These are phyloP conservation scores for Sebastes schlegelii DNA, from an alignment of 2,113 vertebrate genomes.

Conservation along the genomic window DNA sequence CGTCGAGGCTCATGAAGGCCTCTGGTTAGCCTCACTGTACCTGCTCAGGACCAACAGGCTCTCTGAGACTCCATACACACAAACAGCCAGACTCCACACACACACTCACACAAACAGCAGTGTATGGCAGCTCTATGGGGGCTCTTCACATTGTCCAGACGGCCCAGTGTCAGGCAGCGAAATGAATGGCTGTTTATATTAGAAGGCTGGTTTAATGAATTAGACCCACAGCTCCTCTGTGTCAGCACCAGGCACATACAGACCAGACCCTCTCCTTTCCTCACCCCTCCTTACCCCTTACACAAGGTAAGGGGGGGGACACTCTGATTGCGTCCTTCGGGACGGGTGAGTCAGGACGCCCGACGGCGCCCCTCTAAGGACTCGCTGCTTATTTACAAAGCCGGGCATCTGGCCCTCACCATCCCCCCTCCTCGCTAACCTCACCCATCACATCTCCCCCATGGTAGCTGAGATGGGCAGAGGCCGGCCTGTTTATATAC, in stretches of 20 bases:
- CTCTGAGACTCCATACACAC: conserved; percentile 44
- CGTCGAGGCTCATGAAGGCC: conserved; percentile 31
- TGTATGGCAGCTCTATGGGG: conserved; percentile 79
- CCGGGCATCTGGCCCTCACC: conserved; percentile 89
- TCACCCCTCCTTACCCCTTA: conserved; percentile 46
- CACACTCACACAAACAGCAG: conserved; percentile 40
- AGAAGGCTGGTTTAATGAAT: conserved; percentile 99
- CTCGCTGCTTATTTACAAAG: conserved; percentile 81
- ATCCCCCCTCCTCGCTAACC: conserved; percentile 24
- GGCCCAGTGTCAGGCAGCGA: conserved; percentile 91
- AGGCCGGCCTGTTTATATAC: conserved; percentile 67
- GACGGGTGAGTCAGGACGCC: conserved; percentile 77
- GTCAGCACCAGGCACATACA: conserved; percentile 93
- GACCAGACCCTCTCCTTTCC: conserved; percentile 87
- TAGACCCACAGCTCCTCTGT: conserved; percentile 92
- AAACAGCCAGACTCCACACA: conserved; percentile 10
- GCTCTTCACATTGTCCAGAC: conserved; percentile 97
- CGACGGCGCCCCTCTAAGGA: conserved; percentile 66
- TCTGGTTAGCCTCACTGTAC: conserved; percentile 77
- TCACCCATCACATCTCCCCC: conserved; percentile 54
- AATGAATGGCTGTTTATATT: conserved; percentile 99
- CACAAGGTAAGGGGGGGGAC: conserved; percentile 76
- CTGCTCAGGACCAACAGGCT: conserved; percentile 55
- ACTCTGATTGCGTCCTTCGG: conserved; percentile 94
- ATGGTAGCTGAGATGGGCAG: conserved; percentile 46